Evolutionary conservation across 1,140 invertebrate genomes (phyloP).

Genomic region (Schlechtendalia chinensis): DNA sequence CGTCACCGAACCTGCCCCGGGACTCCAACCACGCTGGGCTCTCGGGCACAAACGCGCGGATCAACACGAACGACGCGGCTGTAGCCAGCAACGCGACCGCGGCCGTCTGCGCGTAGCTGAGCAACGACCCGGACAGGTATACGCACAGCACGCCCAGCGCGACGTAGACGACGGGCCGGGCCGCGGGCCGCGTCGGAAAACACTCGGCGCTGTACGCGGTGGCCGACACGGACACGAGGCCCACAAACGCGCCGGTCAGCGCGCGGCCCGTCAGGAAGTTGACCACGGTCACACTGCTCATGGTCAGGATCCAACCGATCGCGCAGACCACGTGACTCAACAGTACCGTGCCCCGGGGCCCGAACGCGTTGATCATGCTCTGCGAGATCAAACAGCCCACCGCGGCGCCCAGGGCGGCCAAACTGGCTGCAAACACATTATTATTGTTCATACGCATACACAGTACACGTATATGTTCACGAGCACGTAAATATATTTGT

Average conservation of each 20-base stretch:
- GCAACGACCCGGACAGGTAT: constrained; percentile 55
- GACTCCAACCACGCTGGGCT: constrained; percentile 60
- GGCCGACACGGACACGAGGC: constrained; percentile 51
- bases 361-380: constrained; percentile 65
- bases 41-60: constrained; percentile 59
- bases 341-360: constrained; percentile 62
- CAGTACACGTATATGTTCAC: too few relatives aligned
- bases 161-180: constrained; percentile 56
- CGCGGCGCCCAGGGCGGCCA: constrained; percentile 60
- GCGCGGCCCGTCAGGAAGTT: constrained; percentile 59
- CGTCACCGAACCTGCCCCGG: constrained; percentile 53
- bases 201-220: constrained; percentile 57
- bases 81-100: constrained; percentile 57
- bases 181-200: constrained; percentile 54
- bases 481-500: too few relatives aligned
- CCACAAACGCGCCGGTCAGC: constrained; percentile 58
- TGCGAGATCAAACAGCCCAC: constrained; percentile 60
- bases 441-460: too few relatives aligned
- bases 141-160: constrained; percentile 53
- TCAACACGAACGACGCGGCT: constrained; percentile 55
- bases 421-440: constrained; percentile 58
- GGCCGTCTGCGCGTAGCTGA: constrained; percentile 59
- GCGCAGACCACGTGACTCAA: constrained; percentile 60
- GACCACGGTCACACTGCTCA: constrained; percentile 41
- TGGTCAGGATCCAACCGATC: constrained; percentile 61